These are phyloP conservation scores for Delphinapterus leucas DNA, from an alignment of 2,113 vertebrate species.

Conservation along the genomic window DNA sequence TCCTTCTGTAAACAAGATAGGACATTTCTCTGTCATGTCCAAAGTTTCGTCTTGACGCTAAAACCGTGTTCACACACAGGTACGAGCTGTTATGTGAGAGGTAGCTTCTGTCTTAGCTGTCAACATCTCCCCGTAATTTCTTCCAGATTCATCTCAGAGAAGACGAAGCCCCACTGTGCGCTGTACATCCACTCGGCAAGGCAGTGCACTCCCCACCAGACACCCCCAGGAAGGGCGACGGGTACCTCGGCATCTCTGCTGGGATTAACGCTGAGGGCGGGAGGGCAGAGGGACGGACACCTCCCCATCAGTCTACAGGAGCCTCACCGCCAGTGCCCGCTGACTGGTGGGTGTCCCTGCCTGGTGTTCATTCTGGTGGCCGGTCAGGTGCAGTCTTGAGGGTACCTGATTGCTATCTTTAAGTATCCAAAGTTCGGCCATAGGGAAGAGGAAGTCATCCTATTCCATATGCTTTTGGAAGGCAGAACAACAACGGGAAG, in stretches of 20 bases:
- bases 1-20: background rate
- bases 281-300: accelerated
- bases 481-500: background rate
- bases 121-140: background rate
- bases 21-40: background rate
- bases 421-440: background rate
- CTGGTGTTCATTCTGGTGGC: accelerated
- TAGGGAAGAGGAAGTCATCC: background rate
- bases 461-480: background rate
- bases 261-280: accelerated
- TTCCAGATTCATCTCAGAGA: background rate
- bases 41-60: background rate
- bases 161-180: background rate
- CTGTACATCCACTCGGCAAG: background rate
- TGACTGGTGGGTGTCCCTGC: accelerated
- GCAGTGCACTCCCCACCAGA: accelerated
- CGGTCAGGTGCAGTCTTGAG: background rate
- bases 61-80: background rate
- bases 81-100: background rate
- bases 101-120: background rate
- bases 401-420: background rate
- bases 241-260: accelerated
- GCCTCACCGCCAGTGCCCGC: accelerated
- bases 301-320: accelerated
- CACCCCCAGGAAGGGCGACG: background rate